Evolutionary conservation across 1,140 invertebrate species (phyloP).

Genomic region (Lepidurus arcticus): DNA sequence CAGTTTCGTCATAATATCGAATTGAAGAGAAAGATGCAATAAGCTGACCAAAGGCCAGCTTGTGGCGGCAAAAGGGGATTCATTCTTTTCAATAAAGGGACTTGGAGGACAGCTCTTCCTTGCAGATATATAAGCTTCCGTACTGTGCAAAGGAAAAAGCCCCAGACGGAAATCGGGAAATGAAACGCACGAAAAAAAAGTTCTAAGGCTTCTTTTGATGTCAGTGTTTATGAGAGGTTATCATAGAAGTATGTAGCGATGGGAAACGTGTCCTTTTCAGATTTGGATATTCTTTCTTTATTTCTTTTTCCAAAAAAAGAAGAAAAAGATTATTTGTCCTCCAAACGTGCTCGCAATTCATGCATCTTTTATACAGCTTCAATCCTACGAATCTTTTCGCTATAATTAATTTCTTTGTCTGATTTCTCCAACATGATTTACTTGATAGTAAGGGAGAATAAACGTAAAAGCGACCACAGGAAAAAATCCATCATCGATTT

Average conservation of each 20-base stretch:
- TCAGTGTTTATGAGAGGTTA: conserved; percentile 5
- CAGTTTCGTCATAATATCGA: conserved; percentile 14
- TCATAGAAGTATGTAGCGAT: neutral
- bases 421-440: too few relatives aligned
- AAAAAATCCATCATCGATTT: too few relatives aligned
- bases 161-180: neutral
- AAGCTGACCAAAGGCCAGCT: conserved; percentile 20
- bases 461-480: too few relatives aligned
- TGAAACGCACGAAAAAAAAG: neutral
- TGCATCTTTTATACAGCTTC: too few relatives aligned
- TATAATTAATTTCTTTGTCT: too few relatives aligned
- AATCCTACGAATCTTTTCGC: too few relatives aligned
- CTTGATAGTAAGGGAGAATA: too few relatives aligned
- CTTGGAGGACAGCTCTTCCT: neutral
- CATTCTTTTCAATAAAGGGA: conserved; percentile 7
- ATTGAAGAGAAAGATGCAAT: conserved; percentile 15
- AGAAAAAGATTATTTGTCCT: too few relatives aligned
- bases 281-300: neutral
- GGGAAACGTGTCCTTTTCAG: neutral
- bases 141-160: neutral
- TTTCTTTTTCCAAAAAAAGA: too few relatives aligned
- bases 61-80: neutral
- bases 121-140: neutral
- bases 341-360: too few relatives aligned
- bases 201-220: neutral